Evolutionary conservation across 2,888 invertebrate species (phyloP), one percentile per base, ranked within the genome.

Genomic region (Microplitis manilae): DNA sequence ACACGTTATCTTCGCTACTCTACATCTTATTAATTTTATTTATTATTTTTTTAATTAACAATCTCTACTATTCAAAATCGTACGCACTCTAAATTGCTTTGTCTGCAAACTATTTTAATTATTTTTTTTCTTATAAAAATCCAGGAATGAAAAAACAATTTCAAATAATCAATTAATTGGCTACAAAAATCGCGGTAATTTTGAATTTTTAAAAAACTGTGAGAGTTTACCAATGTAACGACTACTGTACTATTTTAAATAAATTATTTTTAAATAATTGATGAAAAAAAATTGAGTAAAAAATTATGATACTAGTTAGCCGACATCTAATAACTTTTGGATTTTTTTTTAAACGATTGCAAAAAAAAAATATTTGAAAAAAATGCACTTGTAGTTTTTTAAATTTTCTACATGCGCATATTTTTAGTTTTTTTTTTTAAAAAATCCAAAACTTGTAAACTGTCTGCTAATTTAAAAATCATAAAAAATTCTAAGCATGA

Each of bases 1-100:
- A 85, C 87, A 87, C 85, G 83, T 83, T 81, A 64, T 79, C 40
- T 59, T 78, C 76, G 30, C 73, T 72, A 77, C 72, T 73, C 68
- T 61, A 30, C 74, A 64, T 64, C 20, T 61, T 64, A 67, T 50
- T 60, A 64, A 59, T 15, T 67, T 30, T 71, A 70, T 71, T 70
- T 71, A 61, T 70, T 76, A 61, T 70, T 78, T 73, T 61, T 64
- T 41, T 68, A 30, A 39, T 62, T 70, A n/a, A 41, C 9, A 59
- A 9, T 50, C 20, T 15, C 39, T 68, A 13, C 1, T n/a, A 40
- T 40, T 30, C 30, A 30, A 30, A 30, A 30, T 15, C 39, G 39
- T 39, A 13, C 15, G 5, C n/a, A 15, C 5, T 68, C 17, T 15
- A 64, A 64, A 20, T 64, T 17, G 17, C 9, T 64, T 64, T 64